phyloP scores from a whole-genome alignment of 2,113 vertebrate species.

The Chaetura pelagica region DNA sequence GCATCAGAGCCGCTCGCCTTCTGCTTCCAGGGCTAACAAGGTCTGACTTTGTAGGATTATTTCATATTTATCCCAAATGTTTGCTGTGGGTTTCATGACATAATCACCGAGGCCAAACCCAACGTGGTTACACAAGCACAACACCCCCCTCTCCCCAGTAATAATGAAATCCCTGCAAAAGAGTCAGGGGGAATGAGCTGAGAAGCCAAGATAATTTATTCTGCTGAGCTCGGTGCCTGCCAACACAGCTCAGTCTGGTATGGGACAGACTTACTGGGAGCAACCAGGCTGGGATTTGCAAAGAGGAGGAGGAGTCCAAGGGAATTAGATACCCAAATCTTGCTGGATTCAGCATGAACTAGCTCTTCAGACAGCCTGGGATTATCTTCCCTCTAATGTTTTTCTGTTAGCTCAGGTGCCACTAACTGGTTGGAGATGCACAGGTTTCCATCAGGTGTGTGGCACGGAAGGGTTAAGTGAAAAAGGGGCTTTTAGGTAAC shows the following conservation, averaged over 20 bases:
- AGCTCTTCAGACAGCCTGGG: neutral
- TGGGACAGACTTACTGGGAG: conserved; percentile 46
- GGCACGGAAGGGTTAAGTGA: neutral
- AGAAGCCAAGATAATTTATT: conserved; percentile 40
- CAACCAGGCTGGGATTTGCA: neutral
- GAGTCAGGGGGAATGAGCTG: neutral
- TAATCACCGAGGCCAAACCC: neutral
- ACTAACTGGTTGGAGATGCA: fast-evolving
- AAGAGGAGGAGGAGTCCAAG: neutral
- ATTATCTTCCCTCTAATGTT: neutral
- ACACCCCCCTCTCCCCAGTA: neutral
- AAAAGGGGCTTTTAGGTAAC: neutral
- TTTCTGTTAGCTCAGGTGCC: neutral
- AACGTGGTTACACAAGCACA: neutral
- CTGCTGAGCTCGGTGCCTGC: conserved; percentile 43
- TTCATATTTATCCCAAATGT: conserved; percentile 12
- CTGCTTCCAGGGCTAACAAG: neutral
- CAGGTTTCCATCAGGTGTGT: neutral
- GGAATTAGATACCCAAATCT: neutral
- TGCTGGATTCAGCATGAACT: neutral
- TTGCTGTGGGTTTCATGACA: neutral
- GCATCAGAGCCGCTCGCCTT: neutral
- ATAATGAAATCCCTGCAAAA: neutral
- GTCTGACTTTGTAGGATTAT: neutral
- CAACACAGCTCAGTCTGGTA: conserved; percentile 46